Percentiles rank a stretch among this genome's conserved stretches.
These are phyloP conservation scores for Mesocricetus auratus DNA, from an alignment of 2,113 vertebrate species.

Conservation along the genomic window DNA sequence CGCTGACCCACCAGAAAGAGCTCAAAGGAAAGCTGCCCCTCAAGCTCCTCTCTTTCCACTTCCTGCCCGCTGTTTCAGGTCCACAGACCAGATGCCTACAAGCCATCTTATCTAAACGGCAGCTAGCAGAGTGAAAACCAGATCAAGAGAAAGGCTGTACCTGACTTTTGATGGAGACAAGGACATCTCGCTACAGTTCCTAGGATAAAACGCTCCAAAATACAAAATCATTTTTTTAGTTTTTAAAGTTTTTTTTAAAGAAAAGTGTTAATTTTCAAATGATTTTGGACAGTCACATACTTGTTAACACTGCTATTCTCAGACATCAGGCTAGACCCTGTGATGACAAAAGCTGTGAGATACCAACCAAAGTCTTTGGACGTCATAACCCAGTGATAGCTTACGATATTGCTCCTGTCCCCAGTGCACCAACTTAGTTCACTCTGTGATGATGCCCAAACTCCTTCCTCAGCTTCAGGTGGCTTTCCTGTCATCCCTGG, in stretches of 20 bases:
- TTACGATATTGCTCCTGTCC: not conserved
- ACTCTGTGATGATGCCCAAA: not conserved
- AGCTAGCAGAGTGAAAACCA: not conserved
- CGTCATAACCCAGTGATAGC: not conserved
- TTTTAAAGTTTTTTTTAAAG: constrained; percentile 28
- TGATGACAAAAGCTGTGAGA: not conserved
- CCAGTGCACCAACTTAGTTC: not conserved
- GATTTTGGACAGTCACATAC: constrained; percentile 24
- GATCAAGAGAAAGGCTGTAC: not conserved
- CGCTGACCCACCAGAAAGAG: too few relatives aligned
- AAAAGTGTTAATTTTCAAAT: constrained; percentile 38
- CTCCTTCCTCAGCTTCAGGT: not conserved
- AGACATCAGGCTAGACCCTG: not conserved
- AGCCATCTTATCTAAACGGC: not conserved
- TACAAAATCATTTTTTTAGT: not conserved
- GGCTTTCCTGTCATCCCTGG: not conserved
- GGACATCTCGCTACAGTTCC: not conserved
- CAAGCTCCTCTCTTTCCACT: too few relatives aligned
- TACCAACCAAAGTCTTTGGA: not conserved
- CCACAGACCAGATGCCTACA: too few relatives aligned
- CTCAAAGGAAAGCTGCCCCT: too few relatives aligned
- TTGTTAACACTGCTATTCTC: not conserved
- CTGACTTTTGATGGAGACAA: not conserved
- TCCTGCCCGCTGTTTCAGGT: too few relatives aligned
- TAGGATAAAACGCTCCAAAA: not conserved